Evolutionary conservation across 2,888 invertebrate genomes (phyloP).

Genomic region (Xestia c-nigrum): DNA sequence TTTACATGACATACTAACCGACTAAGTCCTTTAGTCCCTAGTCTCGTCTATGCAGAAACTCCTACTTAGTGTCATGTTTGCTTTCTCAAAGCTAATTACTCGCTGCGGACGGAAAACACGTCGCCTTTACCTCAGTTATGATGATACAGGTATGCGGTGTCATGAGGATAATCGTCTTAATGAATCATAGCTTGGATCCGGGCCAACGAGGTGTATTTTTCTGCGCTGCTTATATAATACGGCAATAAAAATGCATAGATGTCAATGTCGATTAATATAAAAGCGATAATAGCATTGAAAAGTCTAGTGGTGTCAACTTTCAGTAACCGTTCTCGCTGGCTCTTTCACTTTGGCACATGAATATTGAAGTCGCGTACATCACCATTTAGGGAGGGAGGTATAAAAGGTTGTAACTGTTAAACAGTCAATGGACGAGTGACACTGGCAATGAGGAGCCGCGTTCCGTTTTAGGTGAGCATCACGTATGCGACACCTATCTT

Average conservation of each 20-base stretch:
- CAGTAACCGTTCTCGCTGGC: constrained; percentile 66
- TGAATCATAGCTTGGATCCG: constrained; percentile 62
- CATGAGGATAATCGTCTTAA: constrained; percentile 48
- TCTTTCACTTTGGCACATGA: constrained; percentile 84
- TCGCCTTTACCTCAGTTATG: constrained; percentile 34
- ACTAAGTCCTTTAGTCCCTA: constrained; percentile 79
- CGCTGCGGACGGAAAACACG: constrained; percentile 61
- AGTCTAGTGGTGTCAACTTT: constrained; percentile 66
- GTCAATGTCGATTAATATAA: constrained; percentile 50
- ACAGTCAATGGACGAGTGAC: constrained; percentile 86
- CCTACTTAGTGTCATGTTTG: constrained; percentile 75
- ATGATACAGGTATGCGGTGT: constrained; percentile 30
- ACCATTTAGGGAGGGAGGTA: constrained; percentile 79
- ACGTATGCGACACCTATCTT: constrained; percentile 82
- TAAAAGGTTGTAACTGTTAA: constrained; percentile 87
- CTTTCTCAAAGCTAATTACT: constrained; percentile 82
- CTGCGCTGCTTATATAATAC: constrained; percentile 43
- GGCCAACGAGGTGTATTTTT: constrained; percentile 41
- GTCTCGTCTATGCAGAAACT: constrained; percentile 76
- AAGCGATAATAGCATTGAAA: constrained; percentile 54
- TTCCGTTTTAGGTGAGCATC: constrained; percentile 82
- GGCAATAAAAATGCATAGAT: constrained; percentile 46
- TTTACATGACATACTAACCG: constrained; percentile 81
- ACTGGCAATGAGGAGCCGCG: constrained; percentile 84
- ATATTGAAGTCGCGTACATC: constrained; percentile 83